These are phyloP conservation scores for Pollenia labialis DNA, from an alignment of 2,888 invertebrate species.

Conservation along the genomic window DNA sequence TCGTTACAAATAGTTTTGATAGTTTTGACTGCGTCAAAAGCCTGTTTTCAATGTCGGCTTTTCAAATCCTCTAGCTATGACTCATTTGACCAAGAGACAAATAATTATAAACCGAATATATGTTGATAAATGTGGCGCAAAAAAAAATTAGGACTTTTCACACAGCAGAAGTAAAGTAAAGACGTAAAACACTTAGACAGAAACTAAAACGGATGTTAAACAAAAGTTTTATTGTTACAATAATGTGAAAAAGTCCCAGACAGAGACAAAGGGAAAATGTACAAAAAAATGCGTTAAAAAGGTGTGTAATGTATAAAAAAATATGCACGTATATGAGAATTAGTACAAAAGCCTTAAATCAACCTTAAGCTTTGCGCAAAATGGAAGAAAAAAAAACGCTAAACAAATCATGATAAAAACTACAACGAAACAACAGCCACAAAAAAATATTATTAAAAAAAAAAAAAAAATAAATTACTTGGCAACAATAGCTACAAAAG, in stretches of 20 bases:
- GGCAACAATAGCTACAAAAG: slow-evolving; percentile 13
- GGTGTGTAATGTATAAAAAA: slow-evolving; percentile 9
- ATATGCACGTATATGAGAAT: not conserved
- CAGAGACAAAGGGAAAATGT: not conserved
- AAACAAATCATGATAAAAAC: slow-evolving; percentile 43
- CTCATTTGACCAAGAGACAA: not conserved
- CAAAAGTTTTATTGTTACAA: not conserved
- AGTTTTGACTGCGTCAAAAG: too few relatives aligned
- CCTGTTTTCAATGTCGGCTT: too few relatives aligned
- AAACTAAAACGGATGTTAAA: slow-evolving; percentile 30
- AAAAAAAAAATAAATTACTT: slow-evolving; percentile 6
- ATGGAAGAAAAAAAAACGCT: not conserved
- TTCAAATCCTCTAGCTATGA: not conserved
- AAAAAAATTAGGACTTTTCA: slow-evolving; percentile 16
- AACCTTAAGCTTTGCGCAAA: slow-evolving; percentile 22
- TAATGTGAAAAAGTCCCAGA: not conserved
- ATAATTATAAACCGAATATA: not conserved
- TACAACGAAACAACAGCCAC: not conserved
- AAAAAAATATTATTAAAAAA: slow-evolving; percentile 13
- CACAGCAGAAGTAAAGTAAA: not conserved
- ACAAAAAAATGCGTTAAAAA: slow-evolving; percentile 16
- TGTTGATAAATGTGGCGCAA: slow-evolving; percentile 29
- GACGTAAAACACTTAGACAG: not conserved
- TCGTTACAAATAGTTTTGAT: too few relatives aligned
- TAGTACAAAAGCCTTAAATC: slow-evolving; percentile 24